Conservation (phyloP, 2,797 vertebrate species). For the Lepilemur septentrionalis region DNA sequence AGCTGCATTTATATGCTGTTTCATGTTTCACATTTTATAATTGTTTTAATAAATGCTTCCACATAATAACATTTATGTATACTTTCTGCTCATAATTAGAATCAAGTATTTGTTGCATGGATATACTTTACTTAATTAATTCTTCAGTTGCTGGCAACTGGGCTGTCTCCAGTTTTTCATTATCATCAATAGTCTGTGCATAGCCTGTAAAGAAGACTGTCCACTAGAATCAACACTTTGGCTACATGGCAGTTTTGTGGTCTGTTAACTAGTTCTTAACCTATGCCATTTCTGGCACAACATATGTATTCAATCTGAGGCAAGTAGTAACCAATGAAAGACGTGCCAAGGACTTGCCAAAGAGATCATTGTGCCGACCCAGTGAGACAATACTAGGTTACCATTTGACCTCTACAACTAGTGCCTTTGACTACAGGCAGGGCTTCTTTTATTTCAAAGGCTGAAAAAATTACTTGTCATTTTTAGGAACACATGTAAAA, state of each 20-base stretch:
- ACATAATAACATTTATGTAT: background rate
- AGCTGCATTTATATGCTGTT: background rate
- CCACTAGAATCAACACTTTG: background rate
- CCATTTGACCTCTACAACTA: background rate
- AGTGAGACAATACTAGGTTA: background rate
- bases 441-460: constrained; percentile 38
- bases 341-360: background rate
- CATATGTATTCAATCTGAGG: constrained; percentile 12
- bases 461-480: background rate
- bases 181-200: background rate
- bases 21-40: background rate
- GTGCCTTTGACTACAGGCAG: background rate
- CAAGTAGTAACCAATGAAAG: constrained; percentile 14
- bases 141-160: constrained; percentile 22
- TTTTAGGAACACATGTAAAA: background rate
- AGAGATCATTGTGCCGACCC: background rate
- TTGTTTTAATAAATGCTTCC: background rate
- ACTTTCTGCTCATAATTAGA: constrained; percentile 34
- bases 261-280: constrained; percentile 35
- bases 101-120: background rate
- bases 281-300: constrained; percentile 15
- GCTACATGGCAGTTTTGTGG: background rate
- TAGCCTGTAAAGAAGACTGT: background rate
- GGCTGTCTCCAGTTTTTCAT: background rate
- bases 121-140: constrained; percentile 39